Evolutionary conservation across 53 echinoderm and acorn worm species (phyloP).

Genomic region (Temnopleurus reevesii): DNA sequence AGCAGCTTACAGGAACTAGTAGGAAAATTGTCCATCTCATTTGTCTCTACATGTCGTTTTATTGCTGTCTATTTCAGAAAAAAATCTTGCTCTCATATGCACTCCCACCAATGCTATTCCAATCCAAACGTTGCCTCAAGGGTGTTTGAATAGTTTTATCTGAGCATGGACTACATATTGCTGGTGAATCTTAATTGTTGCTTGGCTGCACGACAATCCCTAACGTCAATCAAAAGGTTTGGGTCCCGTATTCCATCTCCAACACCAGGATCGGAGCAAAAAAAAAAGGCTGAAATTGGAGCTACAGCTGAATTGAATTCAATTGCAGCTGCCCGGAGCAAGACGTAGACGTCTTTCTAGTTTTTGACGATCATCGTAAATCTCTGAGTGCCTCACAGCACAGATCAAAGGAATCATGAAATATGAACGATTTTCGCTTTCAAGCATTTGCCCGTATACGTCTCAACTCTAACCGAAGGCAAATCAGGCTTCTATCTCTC

Average conservation of each 20-base stretch:
- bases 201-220: constrained; percentile 19
- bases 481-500: background rate
- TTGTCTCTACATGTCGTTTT: background rate
- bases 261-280: background rate
- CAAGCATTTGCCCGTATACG: background rate
- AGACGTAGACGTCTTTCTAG: background rate
- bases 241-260: background rate
- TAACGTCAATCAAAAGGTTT: constrained; percentile 19
- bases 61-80: background rate
- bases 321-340: constrained; percentile 45
- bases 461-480: background rate
- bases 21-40: background rate
- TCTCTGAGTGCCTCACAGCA: too few species aligned
- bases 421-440: background rate
- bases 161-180: constrained; percentile 16
- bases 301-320: constrained; percentile 55
- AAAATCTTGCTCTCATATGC: background rate
- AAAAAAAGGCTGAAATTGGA: constrained; percentile 29
- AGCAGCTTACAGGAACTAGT: too few species aligned
- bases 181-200: constrained; percentile 33
- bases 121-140: background rate
- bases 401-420: background rate
- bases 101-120: background rate
- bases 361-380: background rate
- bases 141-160: constrained; percentile 37